Percentiles rank a stretch among this genome's conserved stretches.
Conservation (phyloP, 2,797 vertebrate species). For the Anas capensis region DNA sequence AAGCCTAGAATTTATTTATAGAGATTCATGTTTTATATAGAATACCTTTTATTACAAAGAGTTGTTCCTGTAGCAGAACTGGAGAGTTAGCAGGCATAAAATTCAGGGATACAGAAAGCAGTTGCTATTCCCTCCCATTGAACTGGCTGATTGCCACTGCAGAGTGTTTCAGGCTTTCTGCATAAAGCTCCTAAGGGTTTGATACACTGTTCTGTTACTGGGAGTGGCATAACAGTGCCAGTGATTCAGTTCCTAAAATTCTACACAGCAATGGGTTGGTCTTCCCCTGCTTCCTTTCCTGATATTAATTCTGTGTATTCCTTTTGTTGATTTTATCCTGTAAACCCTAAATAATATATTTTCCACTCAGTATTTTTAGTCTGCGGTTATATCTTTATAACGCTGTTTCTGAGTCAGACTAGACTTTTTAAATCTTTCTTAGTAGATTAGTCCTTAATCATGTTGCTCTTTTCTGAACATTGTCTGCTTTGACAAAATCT, state of each 20-base stretch:
- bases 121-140: background rate
- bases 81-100: conserved; percentile 4
- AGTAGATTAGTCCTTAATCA: background rate
- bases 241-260: conserved; percentile 4
- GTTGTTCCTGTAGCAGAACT: background rate
- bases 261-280: background rate
- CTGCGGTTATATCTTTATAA: background rate
- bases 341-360: background rate
- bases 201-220: background rate
- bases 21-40: background rate
- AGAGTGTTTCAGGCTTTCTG: background rate
- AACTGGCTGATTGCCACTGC: background rate
- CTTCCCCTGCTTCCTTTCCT: background rate
- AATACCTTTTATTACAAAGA: background rate
- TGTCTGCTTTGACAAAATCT: background rate
- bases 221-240: background rate
- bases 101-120: background rate
- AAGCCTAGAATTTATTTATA: background rate
- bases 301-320: background rate
- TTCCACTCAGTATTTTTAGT: background rate
- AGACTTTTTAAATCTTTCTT: background rate
- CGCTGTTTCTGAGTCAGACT: background rate
- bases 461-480: background rate
- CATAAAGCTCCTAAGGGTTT: background rate
- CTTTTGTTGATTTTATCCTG: background rate